Evolutionary conservation across 37 sponge, comb jelly and placozoan genomes (phyloP).

Genomic region (Eunapius fragilis): DNA sequence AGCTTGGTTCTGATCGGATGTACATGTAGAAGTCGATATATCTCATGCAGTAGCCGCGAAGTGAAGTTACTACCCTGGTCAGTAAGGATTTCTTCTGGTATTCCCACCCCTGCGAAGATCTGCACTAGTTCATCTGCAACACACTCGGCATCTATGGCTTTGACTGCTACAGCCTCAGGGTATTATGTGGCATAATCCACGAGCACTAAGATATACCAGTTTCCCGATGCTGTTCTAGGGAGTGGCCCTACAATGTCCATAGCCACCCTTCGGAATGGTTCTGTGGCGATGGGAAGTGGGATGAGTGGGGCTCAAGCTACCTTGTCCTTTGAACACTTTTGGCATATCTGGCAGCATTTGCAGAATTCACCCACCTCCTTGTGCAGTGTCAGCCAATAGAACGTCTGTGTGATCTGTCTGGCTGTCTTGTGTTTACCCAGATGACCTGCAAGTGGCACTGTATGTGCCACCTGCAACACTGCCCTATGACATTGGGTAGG

Average conservation of each 20-base stretch:
- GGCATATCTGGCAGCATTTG: conserved; percentile 22
- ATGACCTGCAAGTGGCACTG: conserved; percentile 45
- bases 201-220: conserved; percentile 34
- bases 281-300: conserved; percentile 26
- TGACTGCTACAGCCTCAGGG: conserved; percentile 48
- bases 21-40: conserved; percentile 7
- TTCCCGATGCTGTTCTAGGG: conserved; percentile 14
- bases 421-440: conserved; percentile 46
- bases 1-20: too few relatives aligned
- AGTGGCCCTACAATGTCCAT: conserved; percentile 61
- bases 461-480: conserved; percentile 32
- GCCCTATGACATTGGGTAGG: neutral
- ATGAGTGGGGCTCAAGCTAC: conserved; percentile 31
- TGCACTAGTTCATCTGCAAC: conserved; percentile 42
- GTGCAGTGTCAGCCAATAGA: conserved; percentile 49
- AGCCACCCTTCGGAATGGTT: conserved; percentile 47
- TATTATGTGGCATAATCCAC: conserved; percentile 52
- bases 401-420: conserved; percentile 16
- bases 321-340: neutral
- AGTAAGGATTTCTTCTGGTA: conserved; percentile 46
- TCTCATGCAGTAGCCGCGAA: conserved; percentile 5
- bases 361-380: conserved; percentile 33
- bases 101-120: conserved; percentile 32
- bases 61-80: conserved; percentile 37
- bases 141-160: conserved; percentile 24